Base-by-base conservation (phyloP, 2,113 vertebrate species). In the Ammodytes marinus region DNA sequence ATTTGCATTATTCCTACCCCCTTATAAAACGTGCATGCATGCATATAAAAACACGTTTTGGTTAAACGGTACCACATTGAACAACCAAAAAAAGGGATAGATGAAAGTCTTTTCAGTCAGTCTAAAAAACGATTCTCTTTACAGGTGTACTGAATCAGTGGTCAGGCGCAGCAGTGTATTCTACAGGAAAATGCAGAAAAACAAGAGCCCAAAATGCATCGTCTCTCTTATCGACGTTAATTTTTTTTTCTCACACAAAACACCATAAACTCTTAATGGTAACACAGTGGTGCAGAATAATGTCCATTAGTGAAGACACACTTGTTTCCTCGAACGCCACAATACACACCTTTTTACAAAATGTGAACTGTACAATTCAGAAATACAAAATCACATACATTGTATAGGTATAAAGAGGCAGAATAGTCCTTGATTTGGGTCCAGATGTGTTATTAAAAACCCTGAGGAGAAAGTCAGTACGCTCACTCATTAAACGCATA, bases 41-140 rank as follows among this genome's bases (percentile, higher is more conserved):
- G 54, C 79, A 80, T 11, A n/a, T 19, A 35, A 42, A 19, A 40
- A 66, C 3, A 7, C 5, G 4, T 67, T 64, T 65, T 81, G 74
- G 57, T 79, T 15, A 76, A 79, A 59, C 52, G 57, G 46, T 17
- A 74, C 11, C 69, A 47, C 39, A 4, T 69, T 58, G 15, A 10
- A 42, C 45, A 45, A 57, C 10, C 14, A 72, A 50, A 39, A 46
- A 74, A 13, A 66, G 13, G 45, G 14, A 57, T 54, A 72, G 43
- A 65, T 8, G 14, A 39, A 45, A 74, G 73, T 55, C 47, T 74
- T 74, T 85, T 89, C 81, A 90, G 79, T 89, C 80, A 81, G 65
- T 77, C 9, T 71, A 19, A 42, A 75, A 80, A 43, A 52, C 15
- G 9, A 9, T 63, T 73, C 40, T 15, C 42, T 78, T 54, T 46